These are phyloP conservation scores for Trissolcus japonicus DNA, from an alignment of 2,888 invertebrate genomes.

Conservation along the genomic window DNA sequence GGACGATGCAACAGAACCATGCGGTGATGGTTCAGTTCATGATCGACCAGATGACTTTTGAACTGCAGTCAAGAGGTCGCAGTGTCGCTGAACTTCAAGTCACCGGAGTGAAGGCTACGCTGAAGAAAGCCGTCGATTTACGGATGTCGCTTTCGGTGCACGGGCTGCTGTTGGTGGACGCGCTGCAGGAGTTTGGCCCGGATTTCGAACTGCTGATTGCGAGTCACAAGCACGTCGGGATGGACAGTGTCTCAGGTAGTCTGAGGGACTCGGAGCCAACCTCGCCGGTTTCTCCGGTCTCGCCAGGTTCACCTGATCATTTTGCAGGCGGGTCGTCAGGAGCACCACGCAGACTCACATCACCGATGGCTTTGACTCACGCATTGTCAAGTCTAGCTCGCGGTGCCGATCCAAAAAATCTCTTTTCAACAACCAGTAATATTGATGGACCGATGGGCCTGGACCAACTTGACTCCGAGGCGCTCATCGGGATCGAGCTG, in stretches of 20 bases:
- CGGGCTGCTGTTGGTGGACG: constrained; percentile 94
- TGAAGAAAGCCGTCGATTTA: constrained; percentile 85
- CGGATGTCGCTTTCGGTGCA: constrained; percentile 92
- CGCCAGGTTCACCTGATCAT: constrained; percentile 83
- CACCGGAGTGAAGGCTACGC: constrained; percentile 87
- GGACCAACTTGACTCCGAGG: constrained; percentile 80
- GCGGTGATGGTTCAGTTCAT: constrained; percentile 90
- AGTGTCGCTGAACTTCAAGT: constrained; percentile 96
- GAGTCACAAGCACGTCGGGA: constrained; percentile 95
- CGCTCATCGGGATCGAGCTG: constrained; percentile 88
- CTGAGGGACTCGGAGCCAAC: constrained; percentile 94
- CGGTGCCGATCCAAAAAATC: constrained; percentile 65
- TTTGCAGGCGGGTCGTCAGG: constrained; percentile 63
- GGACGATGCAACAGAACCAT: constrained; percentile 62
- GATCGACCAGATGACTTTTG: constrained; percentile 87
- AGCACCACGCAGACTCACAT: constrained; percentile 75
- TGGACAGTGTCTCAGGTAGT: constrained; percentile 93
- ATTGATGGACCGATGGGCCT: constrained; percentile 63
- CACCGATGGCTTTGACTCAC: constrained; percentile 79
- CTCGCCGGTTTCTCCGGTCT: constrained; percentile 90
- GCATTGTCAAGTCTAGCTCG: constrained; percentile 78
- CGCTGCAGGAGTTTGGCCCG: constrained; percentile 94
- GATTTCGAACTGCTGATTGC: constrained; percentile 96
- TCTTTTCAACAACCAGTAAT: constrained; percentile 65
- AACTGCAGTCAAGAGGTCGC: constrained; percentile 89